Percentiles rank a stretch among this genome's conserved stretches.
Evolutionary conservation across 2,113 vertebrate genomes (phyloP).

Genomic region (Addax nasomaculatus): DNA sequence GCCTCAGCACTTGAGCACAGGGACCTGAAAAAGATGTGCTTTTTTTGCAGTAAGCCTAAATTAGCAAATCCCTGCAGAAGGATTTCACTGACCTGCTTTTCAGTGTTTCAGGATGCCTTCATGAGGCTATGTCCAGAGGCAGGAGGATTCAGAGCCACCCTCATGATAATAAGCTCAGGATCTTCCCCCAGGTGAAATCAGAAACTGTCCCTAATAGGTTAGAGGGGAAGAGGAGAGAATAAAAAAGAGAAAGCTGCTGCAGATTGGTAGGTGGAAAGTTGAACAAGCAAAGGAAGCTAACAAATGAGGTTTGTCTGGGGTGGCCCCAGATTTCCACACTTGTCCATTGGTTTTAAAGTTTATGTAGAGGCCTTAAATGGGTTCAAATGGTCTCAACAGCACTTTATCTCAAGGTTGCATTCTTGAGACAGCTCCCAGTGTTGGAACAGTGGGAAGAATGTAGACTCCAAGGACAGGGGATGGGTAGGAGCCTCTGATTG

Average conservation of each 20-base stretch:
- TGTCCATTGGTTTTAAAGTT: background rate
- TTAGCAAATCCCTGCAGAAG: background rate
- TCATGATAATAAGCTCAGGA: background rate
- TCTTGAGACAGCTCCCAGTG: background rate
- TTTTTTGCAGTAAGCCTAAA: background rate
- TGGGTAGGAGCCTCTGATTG: background rate
- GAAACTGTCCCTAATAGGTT: background rate
- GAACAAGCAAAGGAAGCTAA: background rate
- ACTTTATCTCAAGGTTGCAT: background rate
- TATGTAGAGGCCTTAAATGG: background rate
- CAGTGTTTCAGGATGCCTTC: background rate
- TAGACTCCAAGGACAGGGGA: background rate
- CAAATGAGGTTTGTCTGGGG: background rate
- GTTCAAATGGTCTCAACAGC: background rate
- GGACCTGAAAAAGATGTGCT: background rate
- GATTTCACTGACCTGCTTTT: background rate
- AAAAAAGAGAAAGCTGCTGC: background rate
- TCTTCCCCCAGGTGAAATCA: background rate
- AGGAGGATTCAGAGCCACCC: background rate
- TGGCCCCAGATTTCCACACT: background rate
- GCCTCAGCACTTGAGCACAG: background rate
- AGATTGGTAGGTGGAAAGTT: background rate
- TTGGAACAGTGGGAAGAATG: background rate
- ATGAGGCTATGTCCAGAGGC: background rate
- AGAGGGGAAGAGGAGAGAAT: background rate